phyloP scores from a whole-genome alignment of 2,888 invertebrate species.

The Dyspetes luteomarginatus region DNA sequence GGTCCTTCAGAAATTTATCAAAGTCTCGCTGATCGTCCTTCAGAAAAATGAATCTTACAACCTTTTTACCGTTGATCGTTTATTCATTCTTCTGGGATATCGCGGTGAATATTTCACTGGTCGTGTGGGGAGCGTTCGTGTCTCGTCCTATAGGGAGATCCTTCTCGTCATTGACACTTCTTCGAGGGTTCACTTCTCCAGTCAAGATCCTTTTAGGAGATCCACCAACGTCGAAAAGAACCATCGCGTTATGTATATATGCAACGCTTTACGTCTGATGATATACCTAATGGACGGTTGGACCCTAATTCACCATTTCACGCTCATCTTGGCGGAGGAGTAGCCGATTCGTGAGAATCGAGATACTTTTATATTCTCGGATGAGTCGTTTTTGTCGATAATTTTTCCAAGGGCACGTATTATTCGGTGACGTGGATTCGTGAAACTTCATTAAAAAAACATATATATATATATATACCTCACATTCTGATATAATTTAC shows the following conservation, averaged over 20 bases:
- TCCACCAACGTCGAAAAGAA: background rate
- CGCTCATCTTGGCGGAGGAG: background rate
- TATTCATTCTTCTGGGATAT: conserved; percentile 21
- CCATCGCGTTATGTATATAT: conserved; percentile 11
- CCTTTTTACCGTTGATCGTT: background rate
- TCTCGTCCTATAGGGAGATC: background rate
- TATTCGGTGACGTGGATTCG: conserved; percentile 22
- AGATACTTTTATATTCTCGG: background rate
- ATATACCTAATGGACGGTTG: background rate
- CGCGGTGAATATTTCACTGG: conserved; percentile 19
- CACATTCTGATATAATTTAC: too few species aligned
- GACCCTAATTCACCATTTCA: background rate
- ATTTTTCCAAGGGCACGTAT: background rate
- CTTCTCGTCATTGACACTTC: conserved; percentile 30
- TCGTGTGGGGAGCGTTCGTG: background rate
- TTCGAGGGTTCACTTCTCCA: background rate
- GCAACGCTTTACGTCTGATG: background rate
- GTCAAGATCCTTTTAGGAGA: background rate
- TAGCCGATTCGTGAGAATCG: background rate
- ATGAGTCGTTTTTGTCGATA: conserved; percentile 18
- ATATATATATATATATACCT: background rate
- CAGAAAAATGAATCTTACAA: background rate
- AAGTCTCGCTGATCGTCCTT: background rate
- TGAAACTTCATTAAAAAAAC: background rate
- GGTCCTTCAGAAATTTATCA: conserved; percentile 16